Percentiles rank a stretch among this genome's conserved stretches.
Conservation (phyloP, 2,888 invertebrate species). For the Plagodis dolabraria region DNA sequence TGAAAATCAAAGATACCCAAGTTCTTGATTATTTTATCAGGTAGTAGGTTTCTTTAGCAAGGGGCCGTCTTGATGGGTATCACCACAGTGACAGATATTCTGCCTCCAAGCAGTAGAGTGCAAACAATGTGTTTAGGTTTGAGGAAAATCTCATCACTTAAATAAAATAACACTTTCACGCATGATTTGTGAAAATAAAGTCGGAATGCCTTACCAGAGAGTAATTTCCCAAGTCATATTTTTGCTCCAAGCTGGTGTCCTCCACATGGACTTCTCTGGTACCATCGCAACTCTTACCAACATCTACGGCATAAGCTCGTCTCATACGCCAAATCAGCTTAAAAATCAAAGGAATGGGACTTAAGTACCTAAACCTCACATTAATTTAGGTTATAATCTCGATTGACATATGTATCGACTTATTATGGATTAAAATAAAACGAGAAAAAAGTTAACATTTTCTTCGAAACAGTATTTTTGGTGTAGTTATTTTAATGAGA, state of each 20-base stretch:
- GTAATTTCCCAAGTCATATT: constrained; percentile 80
- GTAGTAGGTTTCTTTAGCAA: neutral
- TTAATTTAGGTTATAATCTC: no score
- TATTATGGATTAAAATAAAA: no score
- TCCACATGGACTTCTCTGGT: constrained; percentile 62
- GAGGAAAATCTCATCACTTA: neutral
- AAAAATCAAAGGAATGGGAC: neutral
- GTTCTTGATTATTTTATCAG: neutral
- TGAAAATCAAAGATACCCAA: no score
- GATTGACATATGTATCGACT: no score
- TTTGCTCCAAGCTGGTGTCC: constrained; percentile 79
- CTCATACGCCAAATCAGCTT: constrained; percentile 56
- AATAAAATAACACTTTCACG: neutral
- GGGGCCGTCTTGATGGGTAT: no score
- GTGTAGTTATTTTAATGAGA: no score
- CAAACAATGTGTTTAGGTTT: no score
- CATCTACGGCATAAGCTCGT: constrained; percentile 58
- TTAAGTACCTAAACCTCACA: no score
- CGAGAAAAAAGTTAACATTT: no score
- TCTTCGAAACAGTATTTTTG: no score
- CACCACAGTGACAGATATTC: no score
- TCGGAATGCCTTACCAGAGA: constrained; percentile 63
- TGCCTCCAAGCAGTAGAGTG: no score
- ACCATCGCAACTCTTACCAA: constrained; percentile 63
- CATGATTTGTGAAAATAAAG: neutral